These are phyloP conservation scores for Linurgus olivaceus DNA, from an alignment of 2,797 vertebrate species.

Conservation along the genomic window DNA sequence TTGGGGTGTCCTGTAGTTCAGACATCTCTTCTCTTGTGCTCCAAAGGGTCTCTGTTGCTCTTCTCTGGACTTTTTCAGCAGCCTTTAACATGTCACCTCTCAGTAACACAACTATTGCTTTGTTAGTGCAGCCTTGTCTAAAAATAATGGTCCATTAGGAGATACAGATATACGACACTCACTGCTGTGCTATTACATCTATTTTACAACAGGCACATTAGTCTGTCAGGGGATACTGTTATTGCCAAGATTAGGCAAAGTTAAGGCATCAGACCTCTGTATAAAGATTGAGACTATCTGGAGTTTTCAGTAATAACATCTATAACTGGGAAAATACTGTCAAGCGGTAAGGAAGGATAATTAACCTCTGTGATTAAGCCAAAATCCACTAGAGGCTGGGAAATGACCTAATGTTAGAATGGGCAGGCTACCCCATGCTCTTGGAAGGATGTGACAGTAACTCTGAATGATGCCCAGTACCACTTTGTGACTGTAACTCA, in stretches of 20 bases:
- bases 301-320: background rate
- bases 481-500: accelerated
- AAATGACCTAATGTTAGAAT: background rate
- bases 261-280: background rate
- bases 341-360: background rate
- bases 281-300: background rate
- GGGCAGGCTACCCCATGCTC: background rate
- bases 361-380: background rate
- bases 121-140: background rate
- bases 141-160: background rate
- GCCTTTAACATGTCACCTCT: background rate
- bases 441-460: background rate
- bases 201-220: background rate
- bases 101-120: background rate
- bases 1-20: background rate
- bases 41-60: background rate
- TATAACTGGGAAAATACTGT: background rate
- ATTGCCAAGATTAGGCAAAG: background rate
- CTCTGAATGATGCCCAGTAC: background rate
- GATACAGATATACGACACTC: background rate
- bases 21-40: background rate
- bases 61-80: background rate
- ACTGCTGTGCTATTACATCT: background rate
- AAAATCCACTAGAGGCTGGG: background rate
- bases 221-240: background rate